Evolutionary conservation across 1,140 invertebrate species (phyloP), one percentile per base, ranked within the genome.

Genomic region (Drosophila obscura): DNA sequence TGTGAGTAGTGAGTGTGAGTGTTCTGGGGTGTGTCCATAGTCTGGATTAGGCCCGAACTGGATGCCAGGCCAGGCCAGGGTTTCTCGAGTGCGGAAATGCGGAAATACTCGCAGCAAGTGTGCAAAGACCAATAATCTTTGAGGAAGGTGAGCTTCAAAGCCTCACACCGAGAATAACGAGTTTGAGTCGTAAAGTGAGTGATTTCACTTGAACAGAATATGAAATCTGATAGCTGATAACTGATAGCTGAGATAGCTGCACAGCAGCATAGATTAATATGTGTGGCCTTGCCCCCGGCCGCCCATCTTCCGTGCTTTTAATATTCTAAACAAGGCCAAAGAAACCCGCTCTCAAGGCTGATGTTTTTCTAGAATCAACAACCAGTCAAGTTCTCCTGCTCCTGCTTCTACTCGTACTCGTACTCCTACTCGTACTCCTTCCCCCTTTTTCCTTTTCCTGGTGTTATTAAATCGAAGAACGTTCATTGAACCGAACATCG

Each of bases 51-150:
- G 31, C 31, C 31, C 39, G n/a, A 26, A 68, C 43, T 28, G 39
- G 39, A 41, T 35, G 22, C 24, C 22, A 43, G 57, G 31, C 48
- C 65, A 16, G 52, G 51, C 5, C 64, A 13, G 39, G 51, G 26
- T 28, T 28, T 44, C 68, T 71, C 65, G 67, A 69, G 65, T 58
- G 53, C 67, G 67, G 67, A 71, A 71, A 63, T 68, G 72, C 46
- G 64, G 66, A 46, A 61, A 68, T 60, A n/a, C 26, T 67, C 28
- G 62, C 64, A 67, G 61, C 62, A 80, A 53, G 24, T 11, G 48
- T 53, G 81, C 80, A 82, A 87, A 87, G 80, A 83, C 78, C 26
- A 80, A 74, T 84, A 81, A 76, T 73, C 74, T 65, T 46, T 13
- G 57, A 53, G 73, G 81, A 84, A 84, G 81, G 81, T 84, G 81